Evolutionary conservation across 1,140 invertebrate genomes (phyloP), one percentile per base, ranked within the genome.

Genomic region (Diorhabda sublineata): DNA sequence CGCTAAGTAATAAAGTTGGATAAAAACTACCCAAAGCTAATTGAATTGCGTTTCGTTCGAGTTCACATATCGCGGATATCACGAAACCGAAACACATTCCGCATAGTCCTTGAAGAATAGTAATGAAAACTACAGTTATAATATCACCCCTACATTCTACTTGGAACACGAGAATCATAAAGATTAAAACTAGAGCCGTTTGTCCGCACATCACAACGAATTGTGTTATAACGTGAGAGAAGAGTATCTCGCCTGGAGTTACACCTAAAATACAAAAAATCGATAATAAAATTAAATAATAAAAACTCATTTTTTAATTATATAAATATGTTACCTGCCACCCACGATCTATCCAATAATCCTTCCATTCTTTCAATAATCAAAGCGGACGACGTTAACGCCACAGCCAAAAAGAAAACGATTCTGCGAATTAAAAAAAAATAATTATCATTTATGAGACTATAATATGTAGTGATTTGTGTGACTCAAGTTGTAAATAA

Each of bases 41-140:
- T 82, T 98, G 95, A 74, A 97, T 97, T 9, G 96, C 96, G 80
- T 96, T 96, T 69, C 93, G 88, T 83, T 98, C 95, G 70, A 95
- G 87, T 77, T 96, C 92, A 82, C 94, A 96, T 44, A 96, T 87
- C 6, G 93, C 91, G 4, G 95, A 97, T 74, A 97, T 96, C n/a
- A 97, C 90, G 81, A 98, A 92, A 62, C 92, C 92, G 80, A 96
- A 96, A 77, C 92, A 92, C 96, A 98, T 98, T 74, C 96, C 96
- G 79, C 94, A 96, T 6, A 96, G 85, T 81, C 94, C 95, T 81
- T 92, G 91, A 67, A 94, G 83, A 68, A 98, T 88, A 0, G 94
- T 94, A 5, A 98, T 79, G 47, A 94, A 83, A 65, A 97, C 87
- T 2, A 97, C 94, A 83, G 90, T 90, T 42, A 90, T 84, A 45